Evolutionary conservation across 2,797 vertebrate species (phyloP), one percentile per base, ranked within the genome.

Genomic region (Orientallactaga sibirica): DNA sequence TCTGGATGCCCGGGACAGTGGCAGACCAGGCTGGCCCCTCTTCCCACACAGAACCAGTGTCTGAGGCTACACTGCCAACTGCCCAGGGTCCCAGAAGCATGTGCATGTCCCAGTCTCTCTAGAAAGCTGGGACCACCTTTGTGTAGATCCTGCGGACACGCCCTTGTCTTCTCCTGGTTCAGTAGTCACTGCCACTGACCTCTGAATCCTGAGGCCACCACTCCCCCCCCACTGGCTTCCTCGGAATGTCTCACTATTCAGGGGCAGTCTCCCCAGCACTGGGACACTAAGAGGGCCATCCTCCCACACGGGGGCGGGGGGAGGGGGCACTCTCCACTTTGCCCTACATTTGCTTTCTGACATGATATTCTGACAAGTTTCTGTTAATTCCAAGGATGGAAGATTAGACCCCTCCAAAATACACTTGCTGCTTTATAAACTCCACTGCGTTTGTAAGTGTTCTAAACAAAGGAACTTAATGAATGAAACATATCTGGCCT

Each of bases 191-290:
- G 55, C 16, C 55, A 24, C 7, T 20, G 62, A 18, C 37, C 0
- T 14, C 2, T 6, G 5, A 33, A 41, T 12, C 2, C 25, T 0
- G 0, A 55, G 78, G n/a, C 29, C 77, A 1, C 24, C 0, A 24
- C 20, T 27, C 67, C 8, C 0, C 5, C 61, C 10, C 1, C 6
- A 4, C 2, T 0, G 52, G 33, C 8, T 37, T 1, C 7, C 3
- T 24, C 0, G 3, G 4, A 4, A 11, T 0, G 4, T 4, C 6
- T 55, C 14, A 0, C 0, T 1, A 0, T 33, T 19, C 22, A 19
- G 70, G 58, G 20, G 18, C 37, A 1, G 37, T 1, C n/a, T 24
- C 37, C 1, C 20, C 9, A 3, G 66, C 25, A 12, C 1, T 6
- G 29, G 43, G 0, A 19, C 0, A 2, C 10, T 1, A 1, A 0